Conservation (phyloP, 2,888 invertebrate species). For the Alentia gelatinosa region DNA sequence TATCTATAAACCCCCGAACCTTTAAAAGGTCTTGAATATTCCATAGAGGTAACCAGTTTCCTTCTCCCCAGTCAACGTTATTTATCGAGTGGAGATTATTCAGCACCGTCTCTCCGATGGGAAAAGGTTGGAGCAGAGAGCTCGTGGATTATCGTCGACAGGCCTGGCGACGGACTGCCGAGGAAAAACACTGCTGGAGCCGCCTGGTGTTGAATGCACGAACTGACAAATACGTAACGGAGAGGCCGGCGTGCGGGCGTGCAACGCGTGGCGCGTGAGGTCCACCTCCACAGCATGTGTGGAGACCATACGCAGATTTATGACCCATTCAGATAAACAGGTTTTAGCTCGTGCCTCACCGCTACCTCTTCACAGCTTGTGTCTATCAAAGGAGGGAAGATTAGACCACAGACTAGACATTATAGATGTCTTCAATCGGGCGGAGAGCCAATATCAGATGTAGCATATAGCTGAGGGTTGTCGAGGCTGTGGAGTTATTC, state of each 20-base stretch:
- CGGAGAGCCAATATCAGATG: not conserved
- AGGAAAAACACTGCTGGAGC: not conserved
- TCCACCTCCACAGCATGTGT: not conserved
- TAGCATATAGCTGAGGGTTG: too few species aligned
- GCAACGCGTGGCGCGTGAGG: not conserved
- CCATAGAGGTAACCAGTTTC: not conserved
- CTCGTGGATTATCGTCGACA: not conserved
- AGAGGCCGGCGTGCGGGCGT: not conserved
- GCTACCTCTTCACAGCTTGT: not conserved
- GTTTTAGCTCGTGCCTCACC: not conserved
- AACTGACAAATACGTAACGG: not conserved
- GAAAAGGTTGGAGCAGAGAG: not conserved
- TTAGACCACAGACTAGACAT: constrained; percentile 45
- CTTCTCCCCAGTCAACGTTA: not conserved
- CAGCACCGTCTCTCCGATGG: not conserved
- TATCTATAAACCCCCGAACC: too few species aligned
- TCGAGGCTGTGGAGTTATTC: too few species aligned
- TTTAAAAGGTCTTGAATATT: too few species aligned
- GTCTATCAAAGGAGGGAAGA: not conserved
- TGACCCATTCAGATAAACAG: not conserved
- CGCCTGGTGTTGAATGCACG: constrained; percentile 9
- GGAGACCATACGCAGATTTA: constrained; percentile 14
- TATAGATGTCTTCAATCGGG: not conserved
- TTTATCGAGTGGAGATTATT: not conserved
- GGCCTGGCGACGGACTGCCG: not conserved